These are phyloP conservation scores for Lampropteryx suffumata DNA, from an alignment of 2,888 invertebrate genomes.

Conservation along the genomic window DNA sequence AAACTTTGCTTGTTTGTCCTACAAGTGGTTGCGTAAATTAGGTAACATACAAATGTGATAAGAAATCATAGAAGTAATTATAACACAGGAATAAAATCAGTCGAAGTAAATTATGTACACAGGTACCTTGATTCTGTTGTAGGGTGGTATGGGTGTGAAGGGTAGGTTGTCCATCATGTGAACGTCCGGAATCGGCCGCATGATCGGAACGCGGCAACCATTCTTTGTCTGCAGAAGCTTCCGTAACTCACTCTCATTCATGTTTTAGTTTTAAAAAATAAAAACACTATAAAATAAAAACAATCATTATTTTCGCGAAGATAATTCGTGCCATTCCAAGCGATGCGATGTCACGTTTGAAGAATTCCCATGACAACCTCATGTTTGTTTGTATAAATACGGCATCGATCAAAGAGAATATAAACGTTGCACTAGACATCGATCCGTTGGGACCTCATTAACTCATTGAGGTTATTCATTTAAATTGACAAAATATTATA, in stretches of 20 bases:
- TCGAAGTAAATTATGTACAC: no score
- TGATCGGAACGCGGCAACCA: slow-evolving; percentile 66
- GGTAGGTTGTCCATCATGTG: slow-evolving; percentile 65
- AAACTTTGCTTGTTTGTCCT: slow-evolving; percentile 73
- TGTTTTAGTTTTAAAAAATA: slow-evolving; percentile 37
- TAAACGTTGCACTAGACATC: no score
- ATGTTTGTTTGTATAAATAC: slow-evolving; percentile 11
- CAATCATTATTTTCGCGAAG: slow-evolving; percentile 20
- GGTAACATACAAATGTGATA: background rate
- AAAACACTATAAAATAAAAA: slow-evolving; percentile 23
- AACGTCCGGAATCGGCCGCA: slow-evolving; percentile 69
- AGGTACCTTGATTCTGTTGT: slow-evolving; percentile 71
- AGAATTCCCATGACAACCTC: slow-evolving; percentile 10
- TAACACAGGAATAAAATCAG: no score
- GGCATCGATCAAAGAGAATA: no score
- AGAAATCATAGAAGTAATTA: no score
- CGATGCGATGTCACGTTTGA: slow-evolving; percentile 8
- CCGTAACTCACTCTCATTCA: slow-evolving; percentile 72
- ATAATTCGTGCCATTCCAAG: slow-evolving; percentile 5
- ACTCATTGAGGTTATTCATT: no score
- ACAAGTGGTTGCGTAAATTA: slow-evolving; percentile 18
- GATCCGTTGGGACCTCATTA: no score
- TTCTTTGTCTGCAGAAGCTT: slow-evolving; percentile 72
- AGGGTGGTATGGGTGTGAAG: slow-evolving; percentile 67
- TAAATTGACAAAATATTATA: no score